A percentile compares a stretch with the other conserved stretches of the same genome.
Evolutionary conservation across 2,797 vertebrate genomes (phyloP).

Genomic region (Peromyscus nudipes): DNA sequence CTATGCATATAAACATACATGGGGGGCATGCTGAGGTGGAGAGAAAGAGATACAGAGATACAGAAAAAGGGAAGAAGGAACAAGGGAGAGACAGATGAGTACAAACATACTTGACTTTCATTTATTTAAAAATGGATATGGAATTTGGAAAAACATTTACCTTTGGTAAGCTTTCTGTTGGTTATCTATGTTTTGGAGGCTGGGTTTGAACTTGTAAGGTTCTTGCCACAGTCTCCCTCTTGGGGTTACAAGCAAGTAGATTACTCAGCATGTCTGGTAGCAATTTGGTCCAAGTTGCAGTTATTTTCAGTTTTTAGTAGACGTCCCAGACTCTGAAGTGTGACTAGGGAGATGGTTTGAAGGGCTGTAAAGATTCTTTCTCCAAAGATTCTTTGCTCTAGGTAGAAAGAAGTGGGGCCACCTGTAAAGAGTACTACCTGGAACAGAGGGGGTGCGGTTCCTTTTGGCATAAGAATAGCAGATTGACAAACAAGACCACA

Average conservation of each 20-base stretch:
- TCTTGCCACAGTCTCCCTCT: neutral
- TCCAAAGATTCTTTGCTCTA: neutral
- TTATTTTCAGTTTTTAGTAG: neutral
- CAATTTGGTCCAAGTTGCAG: neutral
- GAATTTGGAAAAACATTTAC: neutral
- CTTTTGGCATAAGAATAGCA: neutral
- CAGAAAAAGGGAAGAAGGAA: neutral
- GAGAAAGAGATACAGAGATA: neutral
- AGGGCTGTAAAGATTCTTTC: neutral
- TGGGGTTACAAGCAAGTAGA: neutral
- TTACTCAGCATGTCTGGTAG: neutral
- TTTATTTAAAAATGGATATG: neutral
- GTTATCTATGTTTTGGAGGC: neutral
- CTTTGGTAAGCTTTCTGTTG: neutral
- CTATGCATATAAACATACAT: neutral
- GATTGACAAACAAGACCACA: neutral
- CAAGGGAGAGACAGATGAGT: neutral
- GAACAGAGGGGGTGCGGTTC: fast-evolving
- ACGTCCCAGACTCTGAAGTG: neutral
- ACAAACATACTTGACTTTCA: neutral
- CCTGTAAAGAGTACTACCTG: neutral
- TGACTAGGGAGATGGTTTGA: neutral
- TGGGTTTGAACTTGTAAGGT: neutral
- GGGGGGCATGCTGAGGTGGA: neutral
- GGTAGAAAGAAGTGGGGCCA: neutral